These are phyloP conservation scores for Patagioenas fasciata DNA, from an alignment of 2,113 vertebrate species.

Conservation along the genomic window DNA sequence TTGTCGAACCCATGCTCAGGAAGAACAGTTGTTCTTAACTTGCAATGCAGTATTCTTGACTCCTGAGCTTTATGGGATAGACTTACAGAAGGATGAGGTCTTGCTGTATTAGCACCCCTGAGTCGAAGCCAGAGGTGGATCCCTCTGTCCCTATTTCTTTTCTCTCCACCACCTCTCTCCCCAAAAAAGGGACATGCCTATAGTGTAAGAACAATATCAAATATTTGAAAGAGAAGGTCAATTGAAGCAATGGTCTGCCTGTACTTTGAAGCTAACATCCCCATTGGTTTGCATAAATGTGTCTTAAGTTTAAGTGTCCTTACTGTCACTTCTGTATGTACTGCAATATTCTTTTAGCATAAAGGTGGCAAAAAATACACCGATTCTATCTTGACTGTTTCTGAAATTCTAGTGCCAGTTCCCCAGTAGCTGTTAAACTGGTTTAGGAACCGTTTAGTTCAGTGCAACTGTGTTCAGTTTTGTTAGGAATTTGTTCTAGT, in stretches of 20 bases:
- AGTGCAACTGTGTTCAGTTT: not conserved
- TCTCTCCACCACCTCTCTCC: not conserved
- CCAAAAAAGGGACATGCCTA: not conserved
- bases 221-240: not conserved
- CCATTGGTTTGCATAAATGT: not conserved
- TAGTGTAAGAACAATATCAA: not conserved
- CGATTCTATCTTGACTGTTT: not conserved
- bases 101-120: not conserved
- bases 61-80: not conserved
- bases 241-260: not conserved
- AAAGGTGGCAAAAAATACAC: not conserved
- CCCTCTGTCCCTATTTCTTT: not conserved
- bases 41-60: not conserved
- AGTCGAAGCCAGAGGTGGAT: not conserved
- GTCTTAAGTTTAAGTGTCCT: slow-evolving; percentile 27
- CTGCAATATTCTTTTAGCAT: not conserved
- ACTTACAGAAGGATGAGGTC: not conserved
- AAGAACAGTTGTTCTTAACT: not conserved
- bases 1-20: not conserved
- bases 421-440: not conserved
- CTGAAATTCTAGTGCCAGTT: not conserved
- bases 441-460: not conserved
- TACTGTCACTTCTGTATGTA: slow-evolving; percentile 8
- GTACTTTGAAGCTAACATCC: not conserved
- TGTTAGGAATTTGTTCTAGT: not conserved